These are phyloP conservation scores for Cydia amplana DNA, from an alignment of 1,140 invertebrate species.

Conservation along the genomic window DNA sequence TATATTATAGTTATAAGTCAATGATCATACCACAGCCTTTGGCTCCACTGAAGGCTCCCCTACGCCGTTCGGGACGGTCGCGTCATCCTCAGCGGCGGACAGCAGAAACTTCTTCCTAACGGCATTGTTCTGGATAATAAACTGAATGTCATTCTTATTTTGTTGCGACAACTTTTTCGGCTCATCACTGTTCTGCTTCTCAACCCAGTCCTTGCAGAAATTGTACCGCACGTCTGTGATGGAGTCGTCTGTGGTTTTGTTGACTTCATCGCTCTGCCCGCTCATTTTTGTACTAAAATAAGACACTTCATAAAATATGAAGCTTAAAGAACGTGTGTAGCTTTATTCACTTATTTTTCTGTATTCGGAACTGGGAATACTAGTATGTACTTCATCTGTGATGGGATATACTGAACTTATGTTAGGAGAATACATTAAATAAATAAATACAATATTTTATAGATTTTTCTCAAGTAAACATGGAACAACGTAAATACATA, in stretches of 20 bases:
- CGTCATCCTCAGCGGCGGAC: conserved; percentile 56
- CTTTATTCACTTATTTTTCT: neutral
- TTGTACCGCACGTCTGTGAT: conserved; percentile 17
- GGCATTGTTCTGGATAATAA: conserved; percentile 65
- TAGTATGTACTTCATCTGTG: neutral
- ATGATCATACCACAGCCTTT: conserved; percentile 52
- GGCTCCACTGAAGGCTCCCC: conserved; percentile 56
- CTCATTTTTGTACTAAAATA: conserved; percentile 18
- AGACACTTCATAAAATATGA: neutral
- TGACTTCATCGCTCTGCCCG: conserved; percentile 17
- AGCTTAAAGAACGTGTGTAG: neutral
- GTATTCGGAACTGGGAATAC: neutral
- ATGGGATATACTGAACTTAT: too few relatives aligned
- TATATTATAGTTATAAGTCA: too few relatives aligned
- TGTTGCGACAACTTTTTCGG: conserved; percentile 53
- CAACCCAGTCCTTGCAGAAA: conserved; percentile 57
- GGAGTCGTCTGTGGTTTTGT: neutral
- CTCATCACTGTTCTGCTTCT: conserved; percentile 58
- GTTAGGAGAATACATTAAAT: too few relatives aligned
- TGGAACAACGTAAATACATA: too few relatives aligned
- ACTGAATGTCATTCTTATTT: conserved; percentile 67
- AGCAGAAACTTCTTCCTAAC: conserved; percentile 63
- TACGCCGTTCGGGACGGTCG: conserved; percentile 58
- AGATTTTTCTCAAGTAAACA: too few relatives aligned
- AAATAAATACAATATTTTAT: too few relatives aligned